phyloP scores from a whole-genome alignment of 2,113 vertebrate species.

The Thamnophis sirtalis region DNA sequence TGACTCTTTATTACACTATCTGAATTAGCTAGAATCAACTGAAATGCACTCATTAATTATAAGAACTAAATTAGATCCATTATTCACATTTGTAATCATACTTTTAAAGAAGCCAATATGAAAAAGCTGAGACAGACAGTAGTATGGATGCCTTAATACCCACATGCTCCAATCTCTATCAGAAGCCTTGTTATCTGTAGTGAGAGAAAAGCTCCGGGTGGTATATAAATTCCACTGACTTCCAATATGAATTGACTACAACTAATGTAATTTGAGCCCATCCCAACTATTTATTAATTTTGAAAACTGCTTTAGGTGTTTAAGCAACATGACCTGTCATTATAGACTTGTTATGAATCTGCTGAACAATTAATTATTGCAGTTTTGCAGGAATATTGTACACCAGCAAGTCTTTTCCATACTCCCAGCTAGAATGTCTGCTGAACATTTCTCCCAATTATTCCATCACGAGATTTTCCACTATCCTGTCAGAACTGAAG shows the following conservation, averaged over 20 bases:
- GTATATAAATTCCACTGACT: neutral
- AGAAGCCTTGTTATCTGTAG: neutral
- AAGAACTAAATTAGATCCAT: neutral
- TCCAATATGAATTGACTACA: neutral
- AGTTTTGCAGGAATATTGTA: constrained; percentile 3
- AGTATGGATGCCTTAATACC: neutral
- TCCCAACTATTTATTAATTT: neutral
- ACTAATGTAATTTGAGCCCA: neutral
- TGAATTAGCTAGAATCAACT: neutral
- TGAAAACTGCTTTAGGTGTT: neutral
- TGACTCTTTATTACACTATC: neutral
- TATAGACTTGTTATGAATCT: neutral
- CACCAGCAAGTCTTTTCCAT: neutral
- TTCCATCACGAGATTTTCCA: too few relatives aligned
- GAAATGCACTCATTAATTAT: neutral
- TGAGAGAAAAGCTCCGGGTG: neutral
- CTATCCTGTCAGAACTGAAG: too few relatives aligned
- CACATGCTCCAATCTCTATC: neutral
- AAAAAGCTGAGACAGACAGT: neutral
- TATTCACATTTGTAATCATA: neutral
- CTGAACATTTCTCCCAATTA: neutral
- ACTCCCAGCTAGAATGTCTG: neutral
- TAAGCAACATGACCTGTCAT: neutral
- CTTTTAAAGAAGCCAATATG: neutral
- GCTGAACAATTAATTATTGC: neutral